Conservation (phyloP, 1,140 invertebrate species). For the Drosophila kepulauana region DNA sequence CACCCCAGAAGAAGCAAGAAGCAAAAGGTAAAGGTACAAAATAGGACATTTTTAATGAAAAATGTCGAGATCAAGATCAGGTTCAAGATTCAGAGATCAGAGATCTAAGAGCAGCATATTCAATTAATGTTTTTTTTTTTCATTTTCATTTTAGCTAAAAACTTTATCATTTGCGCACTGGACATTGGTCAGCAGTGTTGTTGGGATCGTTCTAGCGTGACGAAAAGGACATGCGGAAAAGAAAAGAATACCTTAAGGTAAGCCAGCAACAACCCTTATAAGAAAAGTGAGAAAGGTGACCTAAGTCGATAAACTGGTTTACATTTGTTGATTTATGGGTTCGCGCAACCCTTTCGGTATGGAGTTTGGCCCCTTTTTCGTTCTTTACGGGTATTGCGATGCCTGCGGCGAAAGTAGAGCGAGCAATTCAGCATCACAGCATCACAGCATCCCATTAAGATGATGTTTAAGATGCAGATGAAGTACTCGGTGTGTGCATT, state of each 20-base stretch:
- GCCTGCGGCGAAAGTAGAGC: slow-evolving; percentile 58
- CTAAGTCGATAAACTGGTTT: slow-evolving; percentile 71
- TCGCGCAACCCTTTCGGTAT: slow-evolving; percentile 41
- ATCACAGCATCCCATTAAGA: slow-evolving; percentile 41
- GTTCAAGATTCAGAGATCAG: slow-evolving; percentile 56
- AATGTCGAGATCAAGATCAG: not conserved
- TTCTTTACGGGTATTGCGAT: not conserved
- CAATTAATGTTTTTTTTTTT: slow-evolving; percentile 53
- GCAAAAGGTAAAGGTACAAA: no score
- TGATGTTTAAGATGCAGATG: slow-evolving; percentile 26
- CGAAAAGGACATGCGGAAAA: slow-evolving; percentile 26
- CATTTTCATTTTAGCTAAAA: slow-evolving; percentile 48
- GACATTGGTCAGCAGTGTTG: slow-evolving; percentile 52
- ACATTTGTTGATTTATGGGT: slow-evolving; percentile 69
- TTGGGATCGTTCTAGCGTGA: slow-evolving; percentile 20
- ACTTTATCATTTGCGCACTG: slow-evolving; percentile 63
- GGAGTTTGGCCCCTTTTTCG: slow-evolving; percentile 10
- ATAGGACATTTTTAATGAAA: slow-evolving; percentile 70
- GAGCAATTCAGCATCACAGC: slow-evolving; percentile 1
- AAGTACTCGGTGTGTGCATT: slow-evolving; percentile 3
- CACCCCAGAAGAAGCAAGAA: not conserved
- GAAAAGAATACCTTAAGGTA: not conserved
- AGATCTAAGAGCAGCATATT: slow-evolving; percentile 56
- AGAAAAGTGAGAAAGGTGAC: slow-evolving; percentile 3
- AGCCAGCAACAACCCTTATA: slow-evolving; percentile 28